These are phyloP conservation scores for Halichoeres trimaculatus DNA, from an alignment of 2,113 vertebrate genomes.

Conservation along the genomic window DNA sequence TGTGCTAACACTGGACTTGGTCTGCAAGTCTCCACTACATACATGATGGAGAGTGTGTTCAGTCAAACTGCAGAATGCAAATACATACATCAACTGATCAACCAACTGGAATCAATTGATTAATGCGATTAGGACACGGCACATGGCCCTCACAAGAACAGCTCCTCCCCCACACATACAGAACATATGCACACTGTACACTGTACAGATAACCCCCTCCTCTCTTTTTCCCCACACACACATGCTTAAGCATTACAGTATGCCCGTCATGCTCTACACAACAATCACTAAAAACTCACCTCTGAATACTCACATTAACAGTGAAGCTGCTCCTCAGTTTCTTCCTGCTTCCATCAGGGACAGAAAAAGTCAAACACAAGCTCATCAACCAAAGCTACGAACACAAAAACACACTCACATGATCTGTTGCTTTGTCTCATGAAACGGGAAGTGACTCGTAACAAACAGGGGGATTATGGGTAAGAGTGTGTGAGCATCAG, in stretches of 20 bases:
- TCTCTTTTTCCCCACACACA: not conserved
- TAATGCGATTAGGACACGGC: constrained; percentile 33
- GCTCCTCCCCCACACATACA: constrained; percentile 31
- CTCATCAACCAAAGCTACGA: constrained; percentile 17
- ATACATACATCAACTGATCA: constrained; percentile 34
- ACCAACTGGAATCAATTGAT: constrained; percentile 9
- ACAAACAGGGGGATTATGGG: constrained; percentile 76
- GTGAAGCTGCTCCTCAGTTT: not conserved
- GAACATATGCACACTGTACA: constrained; percentile 33
- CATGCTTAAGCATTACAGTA: constrained; percentile 18
- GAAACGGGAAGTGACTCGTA: constrained; percentile 77
- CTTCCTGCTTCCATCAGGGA: not conserved
- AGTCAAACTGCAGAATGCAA: constrained; percentile 4
- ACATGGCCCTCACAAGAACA: constrained; percentile 9
- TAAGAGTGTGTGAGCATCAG: constrained; percentile 50
- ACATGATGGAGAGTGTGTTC: constrained; percentile 21
- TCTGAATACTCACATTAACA: constrained; percentile 49
- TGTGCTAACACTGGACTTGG: constrained; percentile 21
- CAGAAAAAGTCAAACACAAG: constrained; percentile 12
- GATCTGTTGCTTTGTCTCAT: constrained; percentile 76
- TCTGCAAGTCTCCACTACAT: constrained; percentile 5
- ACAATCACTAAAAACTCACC: constrained; percentile 35
- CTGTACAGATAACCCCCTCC: not conserved
- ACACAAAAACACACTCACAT: constrained; percentile 54
- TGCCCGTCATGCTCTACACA: not conserved